phyloP scores from a whole-genome alignment of 2,888 invertebrate species.

The Pheosia gnoma region DNA sequence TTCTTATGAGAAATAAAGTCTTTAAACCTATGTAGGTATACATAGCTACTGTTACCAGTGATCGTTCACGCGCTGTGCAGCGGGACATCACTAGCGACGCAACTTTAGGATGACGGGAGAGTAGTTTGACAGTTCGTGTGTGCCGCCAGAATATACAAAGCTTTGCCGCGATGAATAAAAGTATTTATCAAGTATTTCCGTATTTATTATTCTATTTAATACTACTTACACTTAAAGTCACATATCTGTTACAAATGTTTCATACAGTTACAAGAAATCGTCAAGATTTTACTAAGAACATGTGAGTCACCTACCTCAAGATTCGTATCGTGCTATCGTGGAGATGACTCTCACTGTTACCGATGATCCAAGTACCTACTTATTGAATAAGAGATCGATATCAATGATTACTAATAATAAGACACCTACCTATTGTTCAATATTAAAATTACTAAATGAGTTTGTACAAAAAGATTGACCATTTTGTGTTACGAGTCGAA shows the following conservation, averaged over 20 bases:
- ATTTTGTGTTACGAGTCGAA: constrained; percentile 39
- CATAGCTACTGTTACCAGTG: no score
- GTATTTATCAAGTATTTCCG: no score
- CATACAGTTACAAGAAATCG: constrained; percentile 7
- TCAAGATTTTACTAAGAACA: constrained; percentile 3
- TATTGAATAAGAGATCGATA: constrained; percentile 52
- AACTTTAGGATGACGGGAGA: no score
- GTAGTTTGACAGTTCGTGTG: no score
- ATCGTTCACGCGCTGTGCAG: no score
- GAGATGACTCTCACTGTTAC: constrained; percentile 12
- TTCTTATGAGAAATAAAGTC: no score
- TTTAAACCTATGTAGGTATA: no score
- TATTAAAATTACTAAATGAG: constrained; percentile 58
- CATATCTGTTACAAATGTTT: background rate
- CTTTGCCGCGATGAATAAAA: no score
- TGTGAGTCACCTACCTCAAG: background rate
- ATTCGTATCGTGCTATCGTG: background rate
- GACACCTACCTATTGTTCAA: constrained; percentile 44
- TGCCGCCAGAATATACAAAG: no score
- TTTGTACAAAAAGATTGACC: constrained; percentile 51
- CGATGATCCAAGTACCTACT: constrained; percentile 32
- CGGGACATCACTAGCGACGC: no score
- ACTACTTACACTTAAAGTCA: no score
- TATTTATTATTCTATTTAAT: no score
- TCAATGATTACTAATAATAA: constrained; percentile 47